Evolutionary conservation across 2,888 invertebrate species (phyloP), one percentile per base, ranked within the genome.

Genomic region (Amphipyra berbera): DNA sequence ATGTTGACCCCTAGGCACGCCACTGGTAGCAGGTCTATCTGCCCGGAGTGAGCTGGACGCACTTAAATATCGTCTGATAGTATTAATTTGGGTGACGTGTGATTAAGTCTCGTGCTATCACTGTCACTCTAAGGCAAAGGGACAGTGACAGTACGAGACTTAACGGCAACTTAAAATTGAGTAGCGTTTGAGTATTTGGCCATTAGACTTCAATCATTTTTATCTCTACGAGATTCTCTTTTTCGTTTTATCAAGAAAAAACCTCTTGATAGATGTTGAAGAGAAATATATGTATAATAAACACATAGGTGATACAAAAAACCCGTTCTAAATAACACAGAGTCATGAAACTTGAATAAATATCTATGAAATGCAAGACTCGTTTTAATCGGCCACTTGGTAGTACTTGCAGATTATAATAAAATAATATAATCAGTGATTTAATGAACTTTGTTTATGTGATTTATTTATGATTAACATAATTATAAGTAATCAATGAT

Each of bases 351-450:
- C 13, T 61, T 38, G 12, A 50, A 38, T 15, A 49, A 50, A 33
- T 15, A 46, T 33, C 12, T 30, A 71, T 63, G 46, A 56, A 68
- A 64, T 47, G 64, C 55, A 71, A 55, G 15, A 38, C 64, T 50
- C 13, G 42, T 68, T 47, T 42, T 55, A 63, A 68, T 68, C 41
- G 50, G 42, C 55, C 55, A 63, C 14, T 71, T 38, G 49, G 49
- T 40, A 12, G 53, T 61, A 53, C 35, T 30, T 6, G 42, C 48
- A 10, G 10, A 27, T 7, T 10, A 30, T 35, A 44, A 13, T 13
- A 45, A 38, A 55, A 55, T 30, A n/a, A 7, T 30, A 30, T 55
- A 56, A 53, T 72, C n/a, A 52, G 52, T 27, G 14, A 15, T 68
- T 71, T 56, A 52, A 48, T 50, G 47, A n/a, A 42, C 7, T 48